Evolutionary conservation across 2,888 invertebrate species (phyloP), one percentile per base, ranked within the genome.

Genomic region (Phyllotreta cruciferae): DNA sequence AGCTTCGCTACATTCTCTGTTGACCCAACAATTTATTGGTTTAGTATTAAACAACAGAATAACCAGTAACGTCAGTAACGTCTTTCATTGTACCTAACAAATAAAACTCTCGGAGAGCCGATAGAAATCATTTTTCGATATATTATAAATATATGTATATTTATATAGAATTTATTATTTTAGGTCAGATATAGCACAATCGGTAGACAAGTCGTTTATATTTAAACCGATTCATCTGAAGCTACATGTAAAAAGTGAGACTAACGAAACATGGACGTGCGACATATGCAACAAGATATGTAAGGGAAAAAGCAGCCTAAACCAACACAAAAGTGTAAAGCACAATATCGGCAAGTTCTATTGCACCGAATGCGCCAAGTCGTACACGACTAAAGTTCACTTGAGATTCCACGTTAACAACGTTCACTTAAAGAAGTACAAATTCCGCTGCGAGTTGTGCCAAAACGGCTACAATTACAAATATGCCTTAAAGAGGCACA

Each of bases 271-370:
- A 5, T 60, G 69, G 7, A 39, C 66, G 8, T 75, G 75, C 55
- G 63, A 70, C 6, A 54, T 69, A 57, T 75, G 75, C 62, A 47
- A 58, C 7, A 70, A 69, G 56, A 54, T 50, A 14, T 74, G 74
- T 38, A 85, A 70, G 78, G 83, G 0, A 83, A 84, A 50, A 81
- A 83, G 68, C 83, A 83, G 72, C 82, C 85, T 68, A 71, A 86
- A 69, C 83, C 83, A 63, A 80, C 85, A 1, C 86, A 86, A 73
- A 74, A 81, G 2, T 39, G 61, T 62, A 9, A 70, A 70, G 8
- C 73, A 73, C 47, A 36, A 45, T 24, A 24, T 4, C 24, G 55
- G 56, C 24, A 44, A 45, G 24, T 65, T 65, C 34, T 56, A 56
- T n/a, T 64, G 60, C 44, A 62, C 60, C 35, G 62, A 66, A 34